Conservation (phyloP, 2,888 invertebrate genomes). For the Oeneis ivallda region DNA sequence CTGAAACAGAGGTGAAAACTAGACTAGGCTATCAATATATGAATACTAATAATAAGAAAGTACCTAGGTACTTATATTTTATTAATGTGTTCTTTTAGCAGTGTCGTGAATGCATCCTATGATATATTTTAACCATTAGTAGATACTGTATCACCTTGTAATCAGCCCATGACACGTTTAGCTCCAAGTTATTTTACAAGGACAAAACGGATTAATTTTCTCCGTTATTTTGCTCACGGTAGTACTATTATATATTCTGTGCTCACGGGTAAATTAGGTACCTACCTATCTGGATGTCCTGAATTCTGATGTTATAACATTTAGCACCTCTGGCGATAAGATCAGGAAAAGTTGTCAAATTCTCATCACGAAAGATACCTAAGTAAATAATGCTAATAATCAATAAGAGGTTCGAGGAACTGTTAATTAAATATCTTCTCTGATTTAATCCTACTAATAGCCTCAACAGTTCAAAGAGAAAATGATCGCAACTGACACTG, state of each 20-base stretch:
- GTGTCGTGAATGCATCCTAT: background rate
- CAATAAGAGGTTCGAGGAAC: too few species aligned
- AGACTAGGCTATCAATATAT: too few species aligned
- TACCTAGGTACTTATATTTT: too few species aligned
- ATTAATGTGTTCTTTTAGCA: background rate
- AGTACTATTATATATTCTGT: too few species aligned
- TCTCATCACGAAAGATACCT: too few species aligned
- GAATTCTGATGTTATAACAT: background rate
- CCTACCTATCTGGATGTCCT: background rate
- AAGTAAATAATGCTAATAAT: too few species aligned
- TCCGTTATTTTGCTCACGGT: background rate
- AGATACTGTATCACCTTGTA: conserved; percentile 28
- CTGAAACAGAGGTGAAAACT: background rate
- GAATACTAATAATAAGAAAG: too few species aligned
- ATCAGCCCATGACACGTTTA: conserved; percentile 26
- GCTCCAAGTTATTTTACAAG: conserved; percentile 17
- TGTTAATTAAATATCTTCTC: background rate
- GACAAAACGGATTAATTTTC: conserved; percentile 27
- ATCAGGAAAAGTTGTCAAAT: background rate
- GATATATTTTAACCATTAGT: background rate
- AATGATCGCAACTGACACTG: too few species aligned
- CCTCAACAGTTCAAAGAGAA: too few species aligned
- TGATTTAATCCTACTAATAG: too few species aligned
- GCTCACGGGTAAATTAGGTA: background rate
- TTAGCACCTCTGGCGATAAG: background rate